Evolutionary conservation across 2,888 invertebrate genomes (phyloP).

Genomic region (Nephrotoma appendiculata): DNA sequence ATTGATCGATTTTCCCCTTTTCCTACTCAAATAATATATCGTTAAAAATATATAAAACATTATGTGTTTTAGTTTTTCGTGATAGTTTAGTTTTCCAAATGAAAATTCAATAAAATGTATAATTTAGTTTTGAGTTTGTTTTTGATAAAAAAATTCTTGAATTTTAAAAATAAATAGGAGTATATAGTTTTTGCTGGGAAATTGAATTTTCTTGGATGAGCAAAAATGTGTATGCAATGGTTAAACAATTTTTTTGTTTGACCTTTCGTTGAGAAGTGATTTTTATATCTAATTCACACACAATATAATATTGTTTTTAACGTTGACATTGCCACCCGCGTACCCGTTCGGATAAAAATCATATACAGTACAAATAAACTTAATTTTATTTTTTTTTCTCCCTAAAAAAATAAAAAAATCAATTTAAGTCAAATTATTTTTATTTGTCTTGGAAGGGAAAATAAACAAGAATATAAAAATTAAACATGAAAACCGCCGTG

Average conservation of each 20-base stretch:
- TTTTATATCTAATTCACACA: neutral
- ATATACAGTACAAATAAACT: neutral
- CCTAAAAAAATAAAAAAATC: neutral
- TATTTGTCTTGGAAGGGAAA: neutral
- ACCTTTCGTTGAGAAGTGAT: neutral
- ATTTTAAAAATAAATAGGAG: neutral
- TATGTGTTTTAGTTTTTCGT: neutral
- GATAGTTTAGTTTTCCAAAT: neutral
- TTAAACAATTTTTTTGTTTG: neutral
- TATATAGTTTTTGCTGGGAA: neutral
- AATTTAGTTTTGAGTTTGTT: neutral
- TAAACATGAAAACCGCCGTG: neutral
- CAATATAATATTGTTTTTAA: neutral
- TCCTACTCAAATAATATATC: neutral
- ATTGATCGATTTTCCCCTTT: neutral
- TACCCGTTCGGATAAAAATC: neutral
- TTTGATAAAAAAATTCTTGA: neutral
- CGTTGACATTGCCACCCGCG: neutral
- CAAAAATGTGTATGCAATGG: neutral
- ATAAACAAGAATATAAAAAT: neutral
- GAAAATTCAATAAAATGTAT: neutral
- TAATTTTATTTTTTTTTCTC: neutral
- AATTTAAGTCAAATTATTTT: neutral
- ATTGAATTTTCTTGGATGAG: neutral
- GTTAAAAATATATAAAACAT: neutral